Evolutionary conservation across 2,888 invertebrate genomes (phyloP).

Genomic region (Fragum sueziense): DNA sequence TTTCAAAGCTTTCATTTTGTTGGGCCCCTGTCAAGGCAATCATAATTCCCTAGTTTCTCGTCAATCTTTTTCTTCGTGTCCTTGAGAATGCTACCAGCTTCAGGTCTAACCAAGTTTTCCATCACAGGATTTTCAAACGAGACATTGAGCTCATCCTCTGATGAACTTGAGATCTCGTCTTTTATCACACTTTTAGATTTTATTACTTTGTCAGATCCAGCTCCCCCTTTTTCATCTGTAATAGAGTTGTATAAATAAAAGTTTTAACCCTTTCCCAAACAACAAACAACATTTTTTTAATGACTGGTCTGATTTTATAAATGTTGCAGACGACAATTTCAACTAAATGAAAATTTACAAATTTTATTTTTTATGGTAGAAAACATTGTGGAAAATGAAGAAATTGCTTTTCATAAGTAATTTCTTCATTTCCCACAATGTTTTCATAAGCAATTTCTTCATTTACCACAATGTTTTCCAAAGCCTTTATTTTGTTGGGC

Average conservation of each 20-base stretch:
- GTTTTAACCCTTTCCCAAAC: too few species aligned
- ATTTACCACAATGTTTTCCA: conserved; percentile 16
- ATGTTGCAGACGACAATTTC: too few species aligned
- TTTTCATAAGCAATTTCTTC: conserved; percentile 2
- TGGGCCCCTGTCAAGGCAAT: conserved; percentile 52
- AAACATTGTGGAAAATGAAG: too few species aligned
- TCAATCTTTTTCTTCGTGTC: conserved; percentile 58
- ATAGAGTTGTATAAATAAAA: neutral
- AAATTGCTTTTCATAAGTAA: too few species aligned
- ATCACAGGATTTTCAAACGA: conserved; percentile 25
- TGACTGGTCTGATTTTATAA: too few species aligned
- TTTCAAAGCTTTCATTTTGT: conserved; percentile 40
- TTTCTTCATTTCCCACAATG: too few species aligned
- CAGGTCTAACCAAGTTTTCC: conserved; percentile 29
- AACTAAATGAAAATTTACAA: too few species aligned
- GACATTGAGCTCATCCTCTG: conserved; percentile 34
- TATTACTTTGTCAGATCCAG: conserved; percentile 31
- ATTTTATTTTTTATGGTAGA: too few species aligned
- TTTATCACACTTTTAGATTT: conserved; percentile 49
- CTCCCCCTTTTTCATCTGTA: conserved; percentile 13
- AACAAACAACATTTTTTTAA: too few species aligned
- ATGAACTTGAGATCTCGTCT: conserved; percentile 36
- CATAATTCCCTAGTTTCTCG: conserved; percentile 52
- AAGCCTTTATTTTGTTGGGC: conserved; percentile 39
- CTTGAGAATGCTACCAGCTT: conserved; percentile 48